Conservation (phyloP, 2,888 invertebrate species). For the Deilephila porcellus region DNA sequence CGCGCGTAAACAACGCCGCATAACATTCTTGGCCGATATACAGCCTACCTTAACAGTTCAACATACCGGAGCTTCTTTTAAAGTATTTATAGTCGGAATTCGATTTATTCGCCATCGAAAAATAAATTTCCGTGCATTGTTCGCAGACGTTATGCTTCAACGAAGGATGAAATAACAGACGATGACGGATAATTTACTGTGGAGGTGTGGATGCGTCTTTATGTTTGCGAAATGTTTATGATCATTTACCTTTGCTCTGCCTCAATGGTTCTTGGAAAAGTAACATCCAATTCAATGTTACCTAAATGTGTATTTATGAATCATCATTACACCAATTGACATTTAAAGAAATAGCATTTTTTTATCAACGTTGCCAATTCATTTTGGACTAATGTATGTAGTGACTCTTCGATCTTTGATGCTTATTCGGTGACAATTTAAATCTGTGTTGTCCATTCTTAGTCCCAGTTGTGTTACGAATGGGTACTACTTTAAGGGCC, state of each 20-base stretch:
- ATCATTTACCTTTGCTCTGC: neutral
- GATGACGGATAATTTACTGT: slow-evolving; percentile 14
- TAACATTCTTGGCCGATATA: slow-evolving; percentile 11
- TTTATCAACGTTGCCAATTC: too few species aligned
- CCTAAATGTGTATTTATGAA: too few species aligned
- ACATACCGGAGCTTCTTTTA: slow-evolving; percentile 32
- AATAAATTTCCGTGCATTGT: slow-evolving; percentile 22
- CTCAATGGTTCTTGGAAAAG: neutral
- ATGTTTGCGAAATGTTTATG: neutral
- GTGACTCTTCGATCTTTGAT: too few species aligned
- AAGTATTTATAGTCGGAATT: slow-evolving; percentile 36
- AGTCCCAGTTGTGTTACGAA: too few species aligned
- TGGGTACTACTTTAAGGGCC: too few species aligned
- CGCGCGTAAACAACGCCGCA: neutral
- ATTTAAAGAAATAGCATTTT: too few species aligned
- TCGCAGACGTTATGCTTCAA: slow-evolving; percentile 28
- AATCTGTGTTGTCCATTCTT: too few species aligned
- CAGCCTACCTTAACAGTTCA: neutral
- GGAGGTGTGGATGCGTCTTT: slow-evolving; percentile 2
- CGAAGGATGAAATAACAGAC: slow-evolving; percentile 25
- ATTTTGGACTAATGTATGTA: too few species aligned
- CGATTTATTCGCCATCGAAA: slow-evolving; percentile 2
- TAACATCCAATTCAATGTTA: neutral
- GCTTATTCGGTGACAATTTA: too few species aligned
- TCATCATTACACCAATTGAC: too few species aligned